Evolutionary conservation across 2,888 invertebrate species (phyloP), one percentile per base, ranked within the genome.

Genomic region (Kryphioiulus occultus): DNA sequence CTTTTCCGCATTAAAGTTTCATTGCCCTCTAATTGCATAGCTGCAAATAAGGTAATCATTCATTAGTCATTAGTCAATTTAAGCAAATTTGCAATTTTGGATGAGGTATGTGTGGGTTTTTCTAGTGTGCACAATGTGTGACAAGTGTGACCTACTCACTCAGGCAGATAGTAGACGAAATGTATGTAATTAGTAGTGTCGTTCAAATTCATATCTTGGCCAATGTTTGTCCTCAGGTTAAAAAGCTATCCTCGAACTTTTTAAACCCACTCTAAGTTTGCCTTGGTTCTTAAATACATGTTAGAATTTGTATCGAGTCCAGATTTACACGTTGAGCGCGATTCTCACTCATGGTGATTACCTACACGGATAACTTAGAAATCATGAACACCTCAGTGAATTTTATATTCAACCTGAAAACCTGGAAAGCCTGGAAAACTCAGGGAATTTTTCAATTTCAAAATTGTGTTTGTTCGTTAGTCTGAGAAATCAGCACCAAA

Each of bases 121-220:
- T 78, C 15, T 78, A 30, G 78, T 78, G 30, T 15, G 53, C 53
- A 68, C 26, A 78, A 32, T 30, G 78, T 78, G 78, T 30, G 30
- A 78, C 78, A 78, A 78, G 78, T 78, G 30, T 78, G 78, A 78
- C 78, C 78, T 78, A 78, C 78, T 78, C 78, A 78, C 78, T 78
- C 78, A 78, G 78, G 15, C 30, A 32, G 26, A 78, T 17, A 68
- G 68, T 12, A 78, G 30, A 30, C 12, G 3, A 26, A 30, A 15
- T 26, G 30, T 30, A 78, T 78, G 5, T 78, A 78, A 78, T 78
- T 78, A 78, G 78, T 30, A 5, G 17, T 17, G 78, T 78, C 12
- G 9, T 30, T 78, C 78, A 78, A 78, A 32, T 78, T 78, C 78
- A 78, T 15, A 78, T 78, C 78, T 78, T 78, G 26, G 78, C 78